Conservation (phyloP, 2,113 vertebrate genomes). For the Nibea coibor region DNA sequence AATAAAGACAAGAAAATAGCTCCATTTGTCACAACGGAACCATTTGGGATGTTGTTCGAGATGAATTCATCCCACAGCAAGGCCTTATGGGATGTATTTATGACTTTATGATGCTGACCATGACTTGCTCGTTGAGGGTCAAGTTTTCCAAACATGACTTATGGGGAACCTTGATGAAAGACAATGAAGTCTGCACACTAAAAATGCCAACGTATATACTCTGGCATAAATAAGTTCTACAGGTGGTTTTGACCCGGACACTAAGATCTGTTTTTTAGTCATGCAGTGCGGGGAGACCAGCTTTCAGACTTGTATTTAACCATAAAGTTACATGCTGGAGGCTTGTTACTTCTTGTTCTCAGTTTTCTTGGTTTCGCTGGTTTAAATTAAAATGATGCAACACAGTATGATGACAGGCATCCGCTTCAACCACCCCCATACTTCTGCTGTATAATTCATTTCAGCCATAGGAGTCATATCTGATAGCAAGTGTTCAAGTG, state of each 20-base stretch:
- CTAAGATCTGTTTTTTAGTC: not conserved
- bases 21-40: not conserved
- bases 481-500: not conserved
- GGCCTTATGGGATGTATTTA: conserved; percentile 36
- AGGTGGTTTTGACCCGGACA: not conserved
- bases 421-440: no score
- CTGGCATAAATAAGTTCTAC: not conserved
- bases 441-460: not conserved
- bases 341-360: not conserved
- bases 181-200: conserved; percentile 24
- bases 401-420: not conserved
- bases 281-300: not conserved
- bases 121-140: conserved; percentile 26
- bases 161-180: conserved; percentile 33
- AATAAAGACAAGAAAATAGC: no score
- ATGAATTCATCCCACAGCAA: conserved; percentile 9
- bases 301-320: not conserved
- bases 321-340: not conserved
- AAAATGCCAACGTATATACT: not conserved
- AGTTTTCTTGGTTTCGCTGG: not conserved
- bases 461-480: not conserved
- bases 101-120: conserved; percentile 46
- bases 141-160: conserved; percentile 27
- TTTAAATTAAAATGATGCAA: not conserved
- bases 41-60: not conserved